Percentiles rank a stretch among this genome's conserved stretches.
Conservation (phyloP, 2,888 invertebrate species). For the Sesia bembeciformis region DNA sequence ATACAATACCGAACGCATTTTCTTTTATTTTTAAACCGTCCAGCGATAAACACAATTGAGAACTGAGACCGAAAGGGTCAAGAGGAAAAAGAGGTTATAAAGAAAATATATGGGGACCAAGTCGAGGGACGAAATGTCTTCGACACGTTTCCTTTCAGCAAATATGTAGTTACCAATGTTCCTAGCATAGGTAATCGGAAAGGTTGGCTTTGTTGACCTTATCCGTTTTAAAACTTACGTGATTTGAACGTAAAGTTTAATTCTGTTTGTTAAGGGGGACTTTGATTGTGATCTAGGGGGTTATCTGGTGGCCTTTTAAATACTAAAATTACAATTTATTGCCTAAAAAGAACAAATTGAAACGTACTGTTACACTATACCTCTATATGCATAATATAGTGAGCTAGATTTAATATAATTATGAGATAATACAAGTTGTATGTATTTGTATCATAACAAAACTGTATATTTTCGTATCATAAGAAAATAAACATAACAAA, state of each 20-base stretch:
- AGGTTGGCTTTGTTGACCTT: background rate
- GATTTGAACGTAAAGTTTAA: background rate
- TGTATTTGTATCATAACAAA: too few relatives aligned
- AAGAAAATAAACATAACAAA: too few relatives aligned
- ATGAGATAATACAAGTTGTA: too few relatives aligned
- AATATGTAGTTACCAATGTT: background rate
- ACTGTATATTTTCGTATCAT: too few relatives aligned
- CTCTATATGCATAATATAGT: too few relatives aligned
- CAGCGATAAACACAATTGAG: conserved; percentile 10
- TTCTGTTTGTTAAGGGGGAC: background rate
- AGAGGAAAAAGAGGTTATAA: conserved; percentile 30
- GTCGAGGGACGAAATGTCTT: conserved; percentile 19
- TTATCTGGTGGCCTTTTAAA: too few relatives aligned
- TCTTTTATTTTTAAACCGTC: conserved; percentile 10
- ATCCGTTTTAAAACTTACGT: background rate
- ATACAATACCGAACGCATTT: background rate
- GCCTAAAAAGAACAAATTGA: too few relatives aligned
- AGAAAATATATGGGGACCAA: conserved; percentile 32
- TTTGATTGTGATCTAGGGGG: too few relatives aligned
- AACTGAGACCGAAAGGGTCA: conserved; percentile 24
- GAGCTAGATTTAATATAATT: too few relatives aligned
- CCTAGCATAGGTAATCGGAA: conserved; percentile 1
- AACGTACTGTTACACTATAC: too few relatives aligned
- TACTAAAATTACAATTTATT: too few relatives aligned
- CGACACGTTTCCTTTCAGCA: conserved; percentile 1